These are phyloP conservation scores for Megamerina dolium DNA, from an alignment of 2,888 invertebrate species.

Conservation along the genomic window DNA sequence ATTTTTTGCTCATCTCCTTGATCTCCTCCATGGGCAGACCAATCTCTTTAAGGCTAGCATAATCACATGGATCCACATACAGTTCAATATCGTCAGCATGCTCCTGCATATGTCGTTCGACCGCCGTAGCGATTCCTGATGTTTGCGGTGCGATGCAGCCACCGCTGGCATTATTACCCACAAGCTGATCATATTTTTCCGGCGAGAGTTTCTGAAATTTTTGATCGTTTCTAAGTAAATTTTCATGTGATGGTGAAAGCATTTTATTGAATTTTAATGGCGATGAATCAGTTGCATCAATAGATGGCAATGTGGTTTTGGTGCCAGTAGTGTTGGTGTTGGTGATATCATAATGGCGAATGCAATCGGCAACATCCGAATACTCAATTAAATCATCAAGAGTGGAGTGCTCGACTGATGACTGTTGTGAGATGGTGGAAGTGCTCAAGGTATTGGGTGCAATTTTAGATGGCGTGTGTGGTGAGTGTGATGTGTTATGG, in stretches of 20 bases:
- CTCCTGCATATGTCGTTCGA: constrained; percentile 34
- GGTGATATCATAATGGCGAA: constrained; percentile 33
- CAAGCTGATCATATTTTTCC: constrained; percentile 41
- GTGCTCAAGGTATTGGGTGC: constrained; percentile 18
- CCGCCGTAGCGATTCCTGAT: constrained; percentile 5
- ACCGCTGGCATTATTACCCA: constrained; percentile 30
- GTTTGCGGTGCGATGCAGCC: neutral
- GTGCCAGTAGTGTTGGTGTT: constrained; percentile 8
- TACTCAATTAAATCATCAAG: constrained; percentile 39
- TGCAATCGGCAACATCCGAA: constrained; percentile 40
- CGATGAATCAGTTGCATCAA: constrained; percentile 19
- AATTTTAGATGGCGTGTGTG: constrained; percentile 17
- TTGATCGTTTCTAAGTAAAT: constrained; percentile 39
- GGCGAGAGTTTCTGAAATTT: constrained; percentile 47
- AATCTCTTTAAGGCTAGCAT: constrained; percentile 46
- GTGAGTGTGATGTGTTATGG: constrained; percentile 14
- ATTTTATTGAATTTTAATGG: constrained; percentile 21
- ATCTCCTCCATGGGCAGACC: constrained; percentile 53
- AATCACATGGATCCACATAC: constrained; percentile 45
- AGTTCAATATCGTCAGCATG: constrained; percentile 43
- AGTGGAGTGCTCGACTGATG: constrained; percentile 16
- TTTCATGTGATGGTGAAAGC: constrained; percentile 38
- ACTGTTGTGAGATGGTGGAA: constrained; percentile 7
- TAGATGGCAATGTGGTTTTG: neutral
- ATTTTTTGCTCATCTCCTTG: constrained; percentile 55